phyloP scores from a whole-genome alignment of 2,797 vertebrate species.

The Sebastes hubbsi region DNA sequence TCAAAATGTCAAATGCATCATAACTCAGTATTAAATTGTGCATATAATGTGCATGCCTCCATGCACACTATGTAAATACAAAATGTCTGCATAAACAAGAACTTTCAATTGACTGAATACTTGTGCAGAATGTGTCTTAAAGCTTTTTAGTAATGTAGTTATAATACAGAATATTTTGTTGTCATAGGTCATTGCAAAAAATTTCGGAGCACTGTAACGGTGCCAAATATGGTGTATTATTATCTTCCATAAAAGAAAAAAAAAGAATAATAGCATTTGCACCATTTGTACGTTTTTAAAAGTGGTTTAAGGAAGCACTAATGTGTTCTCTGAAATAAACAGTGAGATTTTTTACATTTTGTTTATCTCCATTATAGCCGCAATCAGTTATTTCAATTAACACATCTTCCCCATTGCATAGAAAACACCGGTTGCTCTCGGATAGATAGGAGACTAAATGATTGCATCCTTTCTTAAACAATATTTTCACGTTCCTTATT shows the following conservation, averaged over 20 bases:
- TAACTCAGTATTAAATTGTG: constrained; percentile 84
- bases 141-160: constrained; percentile 76
- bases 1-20: constrained; percentile 82
- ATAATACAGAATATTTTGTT: constrained; percentile 76
- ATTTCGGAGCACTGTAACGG: constrained; percentile 64
- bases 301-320: constrained; percentile 78
- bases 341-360: constrained; percentile 65
- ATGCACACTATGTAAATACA: constrained; percentile 80
- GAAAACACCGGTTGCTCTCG: constrained; percentile 33
- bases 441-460: constrained; percentile 3
- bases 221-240: constrained; percentile 75
- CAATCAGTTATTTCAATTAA: constrained; percentile 57
- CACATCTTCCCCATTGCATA: constrained; percentile 35
- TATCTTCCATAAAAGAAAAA: constrained; percentile 67
- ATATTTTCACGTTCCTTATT: constrained; percentile 30
- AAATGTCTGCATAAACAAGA: constrained; percentile 75
- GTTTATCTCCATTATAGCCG: constrained; percentile 65
- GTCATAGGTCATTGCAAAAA: constrained; percentile 71
- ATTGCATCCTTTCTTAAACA: constrained; percentile 10
- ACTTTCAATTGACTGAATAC: constrained; percentile 81
- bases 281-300: constrained; percentile 69
- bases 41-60: constrained; percentile 74
- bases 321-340: constrained; percentile 83
- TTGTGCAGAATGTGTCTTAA: constrained; percentile 80
- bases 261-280: constrained; percentile 63